Evolutionary conservation across 2,113 vertebrate genomes (phyloP), one percentile per base, ranked within the genome.

Genomic region (Eulemur macaco): DNA sequence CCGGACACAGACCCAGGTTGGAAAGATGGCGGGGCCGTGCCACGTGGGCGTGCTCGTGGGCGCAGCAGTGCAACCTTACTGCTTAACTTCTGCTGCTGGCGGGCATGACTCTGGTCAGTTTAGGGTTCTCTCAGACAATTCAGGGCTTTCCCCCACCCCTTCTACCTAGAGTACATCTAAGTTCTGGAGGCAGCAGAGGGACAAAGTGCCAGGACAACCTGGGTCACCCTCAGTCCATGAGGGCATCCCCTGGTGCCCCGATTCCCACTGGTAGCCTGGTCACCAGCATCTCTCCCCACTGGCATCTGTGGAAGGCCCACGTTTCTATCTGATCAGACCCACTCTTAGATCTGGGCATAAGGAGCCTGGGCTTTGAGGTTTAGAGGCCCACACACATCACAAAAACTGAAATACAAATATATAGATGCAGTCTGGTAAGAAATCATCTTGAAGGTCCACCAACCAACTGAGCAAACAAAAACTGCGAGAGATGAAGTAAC

Each of bases 371-470:
- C 13, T 17, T 9, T 63, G 84, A 21, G 21, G 21, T 80, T 63
- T 74, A 42, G 64, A 78, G 42, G n/a, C 14, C 45, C 20, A 3
- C 11, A 27, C 5, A 13, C 45, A 64, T 37, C 87, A 85, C 56
- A 47, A 66, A 96, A 78, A 60, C 39, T 4, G 52, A 81, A 68
- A 71, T 42, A 50, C n/a, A 84, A 74, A 27, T 39, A 29, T 27
- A 21, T 20, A 52, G 39, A 39, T 50, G 9, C 7, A 52, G 34
- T 84, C 89, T 50, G n/a, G 3, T 5, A 78, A 77, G 84, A 89
- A 96, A 66, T 83, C 45, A 78, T 86, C 66, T 42, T 77, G 66
- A 74, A 76, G 78, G 17, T 29, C 66, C 34, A 29, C 42, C 56
- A 27, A 84, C 31, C 0, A 2, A 63, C 0, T 29, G 25, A 96